These are phyloP conservation scores for Caenorhabditis parvicauda DNA, from an alignment of 2,888 invertebrate genomes.

Conservation along the genomic window DNA sequence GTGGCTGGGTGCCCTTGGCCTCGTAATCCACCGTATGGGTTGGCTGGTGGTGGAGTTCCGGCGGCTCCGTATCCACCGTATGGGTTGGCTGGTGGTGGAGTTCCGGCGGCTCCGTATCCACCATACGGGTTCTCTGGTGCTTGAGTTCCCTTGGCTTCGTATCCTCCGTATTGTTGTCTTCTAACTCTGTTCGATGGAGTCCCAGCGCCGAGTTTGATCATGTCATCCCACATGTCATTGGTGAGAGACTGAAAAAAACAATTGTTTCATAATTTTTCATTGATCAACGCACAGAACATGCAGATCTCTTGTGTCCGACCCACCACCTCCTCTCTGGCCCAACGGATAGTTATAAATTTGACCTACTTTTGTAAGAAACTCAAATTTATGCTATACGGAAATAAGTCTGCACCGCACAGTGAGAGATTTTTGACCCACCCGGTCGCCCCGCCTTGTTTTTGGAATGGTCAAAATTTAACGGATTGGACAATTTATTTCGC, in stretches of 20 bases:
- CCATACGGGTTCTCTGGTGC: constrained; percentile 21
- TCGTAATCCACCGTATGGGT: constrained; percentile 20
- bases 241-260: constrained; percentile 33
- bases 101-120: constrained; percentile 24
- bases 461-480: too few species aligned
- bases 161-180: constrained; percentile 58
- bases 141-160: constrained; percentile 45
- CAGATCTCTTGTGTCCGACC: too few species aligned
- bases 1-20: too few species aligned
- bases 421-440: too few species aligned
- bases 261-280: background rate
- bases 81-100: constrained; percentile 22
- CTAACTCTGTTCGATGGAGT: constrained; percentile 58
- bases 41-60: constrained; percentile 19
- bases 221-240: constrained; percentile 59
- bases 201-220: constrained; percentile 58
- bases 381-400: too few species aligned
- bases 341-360: too few species aligned
- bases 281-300: too few species aligned
- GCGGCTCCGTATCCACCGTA: constrained; percentile 23
- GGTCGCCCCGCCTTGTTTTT: too few species aligned
- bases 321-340: too few species aligned
- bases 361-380: too few species aligned
- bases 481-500: too few species aligned
- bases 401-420: too few species aligned